A percentile compares a stretch with the other conserved stretches of the same genome.
These are phyloP conservation scores for Leucosticte australis DNA, from an alignment of 2,113 vertebrate species.

Conservation along the genomic window DNA sequence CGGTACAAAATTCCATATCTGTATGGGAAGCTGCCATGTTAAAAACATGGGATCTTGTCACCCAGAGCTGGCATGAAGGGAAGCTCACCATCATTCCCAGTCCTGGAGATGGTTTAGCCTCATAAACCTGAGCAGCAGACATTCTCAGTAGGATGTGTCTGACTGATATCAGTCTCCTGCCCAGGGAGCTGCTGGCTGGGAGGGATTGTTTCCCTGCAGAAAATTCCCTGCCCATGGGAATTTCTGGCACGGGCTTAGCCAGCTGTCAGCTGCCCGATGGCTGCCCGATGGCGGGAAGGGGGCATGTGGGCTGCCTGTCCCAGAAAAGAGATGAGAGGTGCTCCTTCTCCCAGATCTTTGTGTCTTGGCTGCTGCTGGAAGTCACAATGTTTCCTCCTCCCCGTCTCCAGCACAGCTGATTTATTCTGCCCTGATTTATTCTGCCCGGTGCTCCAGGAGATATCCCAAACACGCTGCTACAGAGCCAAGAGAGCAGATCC, in stretches of 20 bases:
- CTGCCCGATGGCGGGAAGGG: not conserved
- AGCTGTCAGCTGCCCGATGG: not conserved
- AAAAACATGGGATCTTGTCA: not conserved
- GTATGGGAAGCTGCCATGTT: not conserved
- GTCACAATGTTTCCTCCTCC: not conserved
- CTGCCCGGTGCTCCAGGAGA: not conserved
- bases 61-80: fast-evolving
- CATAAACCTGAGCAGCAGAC: not conserved
- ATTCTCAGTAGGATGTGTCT: not conserved
- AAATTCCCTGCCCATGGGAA: not conserved
- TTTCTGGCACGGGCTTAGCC: not conserved
- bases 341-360: not conserved
- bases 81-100: fast-evolving
- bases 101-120: not conserved
- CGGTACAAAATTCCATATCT: not conserved
- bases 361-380: slow-evolving; percentile 1
- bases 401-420: not conserved
- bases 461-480: fast-evolving
- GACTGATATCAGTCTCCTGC: not conserved
- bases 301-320: fast-evolving
- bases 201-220: not conserved
- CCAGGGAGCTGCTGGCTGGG: not conserved
- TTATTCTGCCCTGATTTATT: not conserved
- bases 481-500: not conserved
- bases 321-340: not conserved